Percentiles rank a stretch among this genome's conserved stretches.
Conservation (phyloP, 2,113 vertebrate species). For the Polyodon spathula region DNA sequence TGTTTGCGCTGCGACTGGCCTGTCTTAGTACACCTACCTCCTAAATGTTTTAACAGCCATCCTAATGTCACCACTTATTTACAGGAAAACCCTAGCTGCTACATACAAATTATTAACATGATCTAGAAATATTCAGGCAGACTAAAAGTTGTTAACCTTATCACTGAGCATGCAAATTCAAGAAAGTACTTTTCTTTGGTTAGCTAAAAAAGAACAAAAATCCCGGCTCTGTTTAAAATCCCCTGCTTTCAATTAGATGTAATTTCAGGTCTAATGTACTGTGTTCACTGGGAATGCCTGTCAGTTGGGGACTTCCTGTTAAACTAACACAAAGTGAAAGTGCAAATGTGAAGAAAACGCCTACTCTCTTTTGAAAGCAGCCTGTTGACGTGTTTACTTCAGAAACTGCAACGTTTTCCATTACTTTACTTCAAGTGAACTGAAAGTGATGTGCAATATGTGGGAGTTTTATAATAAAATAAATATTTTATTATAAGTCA, state of each 20-base stretch:
- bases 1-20: no score
- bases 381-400: conserved; percentile 14
- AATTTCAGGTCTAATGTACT: background rate
- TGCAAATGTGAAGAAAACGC: conserved; percentile 11
- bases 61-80: no score
- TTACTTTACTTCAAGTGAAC: background rate
- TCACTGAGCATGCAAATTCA: no score
- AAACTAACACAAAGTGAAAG: conserved; percentile 15
- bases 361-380: background rate
- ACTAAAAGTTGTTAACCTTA: no score
- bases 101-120: no score
- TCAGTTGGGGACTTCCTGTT: conserved; percentile 5
- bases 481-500: no score
- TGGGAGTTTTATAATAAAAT: background rate
- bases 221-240: background rate
- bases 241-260: background rate
- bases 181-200: background rate
- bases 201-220: background rate
- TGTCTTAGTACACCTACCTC: no score
- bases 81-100: no score
- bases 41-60: no score
- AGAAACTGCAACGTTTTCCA: conserved; percentile 7
- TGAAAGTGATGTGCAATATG: background rate
- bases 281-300: background rate
- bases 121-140: no score